Conservation (phyloP, 2,888 invertebrate genomes). For the Syrphus vitripennis region DNA sequence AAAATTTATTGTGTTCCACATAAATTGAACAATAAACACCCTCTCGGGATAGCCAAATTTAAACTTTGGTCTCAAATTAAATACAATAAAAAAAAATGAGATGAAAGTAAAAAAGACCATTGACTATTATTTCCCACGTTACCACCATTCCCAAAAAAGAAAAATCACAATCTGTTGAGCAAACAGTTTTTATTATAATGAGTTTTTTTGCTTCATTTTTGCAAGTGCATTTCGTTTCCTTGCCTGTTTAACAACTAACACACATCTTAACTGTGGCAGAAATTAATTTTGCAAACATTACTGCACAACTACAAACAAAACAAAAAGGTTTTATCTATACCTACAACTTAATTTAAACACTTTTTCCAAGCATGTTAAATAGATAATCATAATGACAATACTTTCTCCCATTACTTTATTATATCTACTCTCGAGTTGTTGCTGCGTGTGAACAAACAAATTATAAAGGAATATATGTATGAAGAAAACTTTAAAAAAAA, state of each 20-base stretch:
- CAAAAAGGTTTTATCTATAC: not conserved
- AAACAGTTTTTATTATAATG: not conserved
- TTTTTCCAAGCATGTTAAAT: conserved; percentile 21
- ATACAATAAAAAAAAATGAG: not conserved
- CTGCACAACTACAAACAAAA: not conserved
- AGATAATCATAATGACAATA: conserved; percentile 43
- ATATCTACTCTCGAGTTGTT: not conserved
- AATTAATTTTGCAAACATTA: conserved; percentile 28
- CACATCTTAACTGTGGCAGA: conserved; percentile 26
- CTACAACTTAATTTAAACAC: conserved; percentile 28
- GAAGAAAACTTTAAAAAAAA: not conserved
- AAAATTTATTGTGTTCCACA: no score
- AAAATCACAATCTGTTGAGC: not conserved
- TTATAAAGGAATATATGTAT: not conserved
- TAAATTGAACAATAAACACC: no score
- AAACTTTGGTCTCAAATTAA: no score
- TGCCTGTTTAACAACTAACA: not conserved
- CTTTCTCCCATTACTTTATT: conserved; percentile 50
- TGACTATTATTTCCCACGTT: not conserved
- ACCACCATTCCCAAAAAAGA: not conserved
- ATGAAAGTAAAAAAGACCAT: not conserved
- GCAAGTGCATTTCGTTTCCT: not conserved
- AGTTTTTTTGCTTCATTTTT: not conserved
- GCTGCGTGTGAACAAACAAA: conserved; percentile 20
- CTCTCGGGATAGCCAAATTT: no score